Evolutionary conservation across 2,113 vertebrate species (phyloP), one percentile per base, ranked within the genome.

Genomic region (Centropus bengalensis): DNA sequence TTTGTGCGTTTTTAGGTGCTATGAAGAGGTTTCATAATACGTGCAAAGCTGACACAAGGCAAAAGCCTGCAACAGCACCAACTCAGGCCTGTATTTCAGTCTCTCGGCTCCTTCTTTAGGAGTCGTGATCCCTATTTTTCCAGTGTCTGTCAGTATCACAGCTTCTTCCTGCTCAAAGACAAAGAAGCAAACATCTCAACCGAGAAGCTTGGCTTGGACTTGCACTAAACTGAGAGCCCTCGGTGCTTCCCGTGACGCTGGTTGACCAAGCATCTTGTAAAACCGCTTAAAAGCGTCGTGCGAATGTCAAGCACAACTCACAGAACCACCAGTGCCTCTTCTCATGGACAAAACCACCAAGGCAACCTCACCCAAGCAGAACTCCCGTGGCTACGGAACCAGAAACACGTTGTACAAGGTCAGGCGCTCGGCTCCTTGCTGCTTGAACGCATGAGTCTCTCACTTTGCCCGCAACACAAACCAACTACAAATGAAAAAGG

Each of bases 41-140:
- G 63, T 85, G 81, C 74, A 85, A 96, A 94, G 88, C 88, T 92
- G 77, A 83, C 74, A 58, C 44, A 36, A 69, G 9, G 62, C 1
- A 0, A 67, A 82, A 89, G 38, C 26, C 70, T 32, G 32, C 67
- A 90, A 45, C 1, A 4, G 54, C 54, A 85, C 27, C 58, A 82
- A 51, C 47, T 38, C 93, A 92, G 66, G 69, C 52, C 51, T 68
- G 22, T 2, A 60, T 58, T 58, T 71, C 60, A 88, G 62, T 42
- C 42, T 69, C 64, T 66, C 54, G 24, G 49, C 14, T 84, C 58
- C 69, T 76, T 58, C 44, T 56, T 88, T 42, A 84, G 56, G 40
- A 94, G 19, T 36, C 0, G 0, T n/a, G 33, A 77, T 56, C 47
- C 3, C 0, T 16, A 60, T 88, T 91, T 71, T 56, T 56, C 70